Evolutionary conservation across 2,888 invertebrate genomes (phyloP).

Genomic region (Timema podura): DNA sequence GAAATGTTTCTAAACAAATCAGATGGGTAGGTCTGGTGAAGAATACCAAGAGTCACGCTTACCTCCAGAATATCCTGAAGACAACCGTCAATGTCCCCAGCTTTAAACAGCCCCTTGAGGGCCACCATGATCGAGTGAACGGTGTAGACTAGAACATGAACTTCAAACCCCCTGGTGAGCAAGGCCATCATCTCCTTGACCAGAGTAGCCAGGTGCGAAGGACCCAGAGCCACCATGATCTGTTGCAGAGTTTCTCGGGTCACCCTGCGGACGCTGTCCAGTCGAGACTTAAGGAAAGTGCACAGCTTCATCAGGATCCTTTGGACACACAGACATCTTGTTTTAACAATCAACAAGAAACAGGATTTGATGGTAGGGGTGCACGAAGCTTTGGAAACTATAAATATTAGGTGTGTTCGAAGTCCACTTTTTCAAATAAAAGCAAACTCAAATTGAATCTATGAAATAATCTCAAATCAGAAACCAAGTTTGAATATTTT

Average conservation of each 20-base stretch:
- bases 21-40: no score
- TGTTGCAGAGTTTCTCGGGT: constrained; percentile 90
- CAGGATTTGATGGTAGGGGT: no score
- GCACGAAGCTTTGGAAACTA: no score
- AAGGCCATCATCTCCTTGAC: constrained; percentile 75
- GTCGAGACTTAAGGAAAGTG: constrained; percentile 82
- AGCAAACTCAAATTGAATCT: no score
- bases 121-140: constrained; percentile 76
- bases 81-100: constrained; percentile 75
- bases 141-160: constrained; percentile 88
- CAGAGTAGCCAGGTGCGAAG: constrained; percentile 70
- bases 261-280: constrained; percentile 78
- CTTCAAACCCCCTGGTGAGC: constrained; percentile 78
- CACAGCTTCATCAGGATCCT: constrained; percentile 85
- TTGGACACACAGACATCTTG: no score
- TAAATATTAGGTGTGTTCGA: no score
- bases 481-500: no score
- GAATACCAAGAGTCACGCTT: no score
- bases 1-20: no score
- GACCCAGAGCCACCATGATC: constrained; percentile 81
- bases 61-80: constrained; percentile 72
- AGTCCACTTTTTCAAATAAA: no score
- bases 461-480: no score
- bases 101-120: constrained; percentile 63
- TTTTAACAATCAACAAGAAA: no score